A percentile compares a stretch with the other conserved stretches of the same genome.
These are phyloP conservation scores for Leptopilina boulardi DNA, from an alignment of 1,140 invertebrate genomes.

Conservation along the genomic window DNA sequence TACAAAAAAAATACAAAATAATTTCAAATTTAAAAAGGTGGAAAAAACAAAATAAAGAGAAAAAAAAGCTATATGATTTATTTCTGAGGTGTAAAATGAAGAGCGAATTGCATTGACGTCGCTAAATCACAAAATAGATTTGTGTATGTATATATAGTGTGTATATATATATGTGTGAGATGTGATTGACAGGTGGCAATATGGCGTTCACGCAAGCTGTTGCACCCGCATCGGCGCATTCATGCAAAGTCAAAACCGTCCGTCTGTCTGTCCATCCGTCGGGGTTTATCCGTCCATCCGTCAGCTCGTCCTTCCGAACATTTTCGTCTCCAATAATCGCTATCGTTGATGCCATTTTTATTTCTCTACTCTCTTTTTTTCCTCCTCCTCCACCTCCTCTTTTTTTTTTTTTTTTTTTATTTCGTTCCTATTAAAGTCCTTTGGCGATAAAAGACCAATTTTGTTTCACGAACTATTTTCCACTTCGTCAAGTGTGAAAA, in stretches of 20 bases:
- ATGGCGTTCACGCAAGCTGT: slow-evolving; percentile 76
- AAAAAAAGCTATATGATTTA: slow-evolving; percentile 9
- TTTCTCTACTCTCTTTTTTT: background rate
- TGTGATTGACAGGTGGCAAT: slow-evolving; percentile 76
- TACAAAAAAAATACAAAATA: too few relatives aligned
- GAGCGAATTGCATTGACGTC: slow-evolving; percentile 54
- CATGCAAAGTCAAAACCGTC: slow-evolving; percentile 75
- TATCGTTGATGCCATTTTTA: slow-evolving; percentile 39
- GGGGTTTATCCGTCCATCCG: slow-evolving; percentile 64
- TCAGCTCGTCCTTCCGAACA: slow-evolving; percentile 64
- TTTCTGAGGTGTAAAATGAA: slow-evolving; percentile 30
- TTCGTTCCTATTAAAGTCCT: slow-evolving; percentile 25
- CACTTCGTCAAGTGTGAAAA: background rate
- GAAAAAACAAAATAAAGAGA: background rate
- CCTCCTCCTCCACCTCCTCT: background rate
- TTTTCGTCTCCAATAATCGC: slow-evolving; percentile 69
- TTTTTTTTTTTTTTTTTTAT: slow-evolving; percentile 38
- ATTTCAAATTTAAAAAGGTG: too few relatives aligned
- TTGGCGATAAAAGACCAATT: slow-evolving; percentile 32
- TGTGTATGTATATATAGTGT: too few relatives aligned
- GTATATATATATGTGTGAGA: slow-evolving; percentile 62
- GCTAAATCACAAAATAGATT: slow-evolving; percentile 52
- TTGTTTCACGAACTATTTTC: slow-evolving; percentile 27
- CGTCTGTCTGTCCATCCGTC: slow-evolving; percentile 67
- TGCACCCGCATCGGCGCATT: slow-evolving; percentile 77